Conservation (phyloP, 2,797 vertebrate species). For the Muscicapa striata region DNA sequence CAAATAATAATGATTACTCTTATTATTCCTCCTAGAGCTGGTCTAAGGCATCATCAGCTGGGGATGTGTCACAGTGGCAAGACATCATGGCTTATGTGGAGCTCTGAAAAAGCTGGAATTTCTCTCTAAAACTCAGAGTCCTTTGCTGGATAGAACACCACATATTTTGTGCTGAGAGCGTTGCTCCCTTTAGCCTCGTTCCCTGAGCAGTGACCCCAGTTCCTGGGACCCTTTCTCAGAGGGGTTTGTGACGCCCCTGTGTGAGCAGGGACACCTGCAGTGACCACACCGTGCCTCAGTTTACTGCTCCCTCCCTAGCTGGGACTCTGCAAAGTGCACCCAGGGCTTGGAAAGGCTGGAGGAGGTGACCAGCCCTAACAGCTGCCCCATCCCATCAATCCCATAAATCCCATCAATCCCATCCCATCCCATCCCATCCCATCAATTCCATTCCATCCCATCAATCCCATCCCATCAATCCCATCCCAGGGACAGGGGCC, state of each 20-base stretch:
- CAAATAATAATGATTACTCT: constrained; percentile 47
- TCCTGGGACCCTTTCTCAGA: neutral
- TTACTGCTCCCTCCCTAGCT: neutral
- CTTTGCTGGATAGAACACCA: neutral
- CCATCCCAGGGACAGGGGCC: too few relatives aligned
- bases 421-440: too few relatives aligned
- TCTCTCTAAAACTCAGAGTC: neutral
- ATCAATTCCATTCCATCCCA: too few relatives aligned
- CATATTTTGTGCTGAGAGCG: neutral
- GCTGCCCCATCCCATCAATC: neutral
- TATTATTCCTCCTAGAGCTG: constrained; percentile 14
- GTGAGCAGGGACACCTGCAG: neutral
- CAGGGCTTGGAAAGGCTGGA: neutral
- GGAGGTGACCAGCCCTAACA: accelerated
- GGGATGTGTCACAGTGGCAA: neutral
- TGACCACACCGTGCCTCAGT: neutral
- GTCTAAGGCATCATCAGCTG: constrained; percentile 11
- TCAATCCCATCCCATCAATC: too few relatives aligned
- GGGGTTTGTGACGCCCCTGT: accelerated
- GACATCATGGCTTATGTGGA: neutral
- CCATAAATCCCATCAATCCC: too few relatives aligned
- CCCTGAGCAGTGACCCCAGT: accelerated
- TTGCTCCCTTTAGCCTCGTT: neutral
- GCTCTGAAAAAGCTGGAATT: neutral
- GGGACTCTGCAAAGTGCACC: accelerated